Conservation (phyloP, 2,113 vertebrate species). For the Siphamia tubifer region DNA sequence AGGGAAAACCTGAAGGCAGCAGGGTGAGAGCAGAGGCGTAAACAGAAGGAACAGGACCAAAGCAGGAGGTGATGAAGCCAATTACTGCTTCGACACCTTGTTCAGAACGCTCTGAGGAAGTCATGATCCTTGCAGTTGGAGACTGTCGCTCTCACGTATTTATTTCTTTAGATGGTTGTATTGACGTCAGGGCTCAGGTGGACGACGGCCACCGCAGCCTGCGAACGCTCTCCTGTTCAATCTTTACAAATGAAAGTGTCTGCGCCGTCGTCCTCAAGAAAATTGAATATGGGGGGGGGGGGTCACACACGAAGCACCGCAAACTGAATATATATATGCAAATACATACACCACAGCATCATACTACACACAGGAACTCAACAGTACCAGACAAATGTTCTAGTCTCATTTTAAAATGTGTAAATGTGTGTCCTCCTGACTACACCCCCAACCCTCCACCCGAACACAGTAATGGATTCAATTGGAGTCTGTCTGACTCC, state of each 20-base stretch:
- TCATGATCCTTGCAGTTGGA: neutral
- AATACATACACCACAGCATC: neutral
- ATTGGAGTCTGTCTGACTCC: slow-evolving; percentile 15
- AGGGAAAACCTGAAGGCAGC: no score
- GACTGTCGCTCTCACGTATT: no score
- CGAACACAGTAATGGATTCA: slow-evolving; percentile 12
- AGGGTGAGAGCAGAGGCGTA: no score
- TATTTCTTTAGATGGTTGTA: slow-evolving; percentile 1
- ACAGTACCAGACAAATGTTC: neutral
- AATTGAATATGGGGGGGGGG: slow-evolving; percentile 33
- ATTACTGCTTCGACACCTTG: neutral
- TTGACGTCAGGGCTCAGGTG: slow-evolving; percentile 35
- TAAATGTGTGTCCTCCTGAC: slow-evolving; percentile 6
- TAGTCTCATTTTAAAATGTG: slow-evolving; percentile 18
- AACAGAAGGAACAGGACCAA: no score
- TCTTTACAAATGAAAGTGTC: slow-evolving; percentile 51
- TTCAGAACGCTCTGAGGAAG: neutral
- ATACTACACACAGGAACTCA: neutral
- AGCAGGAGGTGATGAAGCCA: no score
- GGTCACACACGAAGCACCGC: neutral
- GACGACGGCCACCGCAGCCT: neutral
- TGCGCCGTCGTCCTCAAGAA: slow-evolving; percentile 26
- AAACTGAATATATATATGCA: neutral
- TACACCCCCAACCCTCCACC: neutral
- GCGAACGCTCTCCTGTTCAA: slow-evolving; percentile 13